Evolutionary conservation across 1,140 invertebrate genomes (phyloP), one percentile per base, ranked within the genome.

Genomic region (Drosophila quadrilineata): DNA sequence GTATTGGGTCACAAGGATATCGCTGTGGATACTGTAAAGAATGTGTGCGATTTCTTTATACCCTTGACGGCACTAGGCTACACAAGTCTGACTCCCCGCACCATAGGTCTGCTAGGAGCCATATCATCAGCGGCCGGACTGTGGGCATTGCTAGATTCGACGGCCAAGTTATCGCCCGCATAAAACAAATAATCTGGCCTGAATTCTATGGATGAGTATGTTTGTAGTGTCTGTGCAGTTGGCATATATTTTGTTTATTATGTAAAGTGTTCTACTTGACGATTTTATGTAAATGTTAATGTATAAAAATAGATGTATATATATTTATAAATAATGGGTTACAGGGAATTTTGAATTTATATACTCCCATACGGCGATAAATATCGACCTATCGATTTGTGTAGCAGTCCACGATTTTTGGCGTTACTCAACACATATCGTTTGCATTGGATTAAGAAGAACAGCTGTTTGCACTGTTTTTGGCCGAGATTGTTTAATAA

Each of bases 31-130:
- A 94, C 94, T 2, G 65, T 96, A 2, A 97, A 96, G 87, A 97
- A 97, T 92, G 88, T 91, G n/a, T 95, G 95, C 91, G 96, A 98
- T 89, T 79, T 97, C 24, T 94, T 96, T 52, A 94, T 98, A 79
- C 96, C 96, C 1, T 89, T 97, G 36, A 94, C 94, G 49, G 93
- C 93, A 38, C 90, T 97, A 56, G 95, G 95, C 0, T 93, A 94
- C 84, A 92, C 94, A 0, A 94, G 94, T 69, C 88, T 96, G 1
- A 95, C 93, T 68, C 94, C 95, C 4, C 93, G 94, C 56, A 92
- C 92, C 36, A 91, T 97, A 64, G 96, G 96, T 17, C 58, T 94
- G 3, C 80, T 96, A n/a, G 96, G 96, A 9, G 90, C 94, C 8
- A 80, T 96, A 46, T 96, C 95, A 14, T 97, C 96, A 0, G 45